A percentile compares a stretch with the other conserved stretches of the same genome.
phyloP scores from a whole-genome alignment of 2,888 invertebrate genomes.

The Macropis europaea region DNA sequence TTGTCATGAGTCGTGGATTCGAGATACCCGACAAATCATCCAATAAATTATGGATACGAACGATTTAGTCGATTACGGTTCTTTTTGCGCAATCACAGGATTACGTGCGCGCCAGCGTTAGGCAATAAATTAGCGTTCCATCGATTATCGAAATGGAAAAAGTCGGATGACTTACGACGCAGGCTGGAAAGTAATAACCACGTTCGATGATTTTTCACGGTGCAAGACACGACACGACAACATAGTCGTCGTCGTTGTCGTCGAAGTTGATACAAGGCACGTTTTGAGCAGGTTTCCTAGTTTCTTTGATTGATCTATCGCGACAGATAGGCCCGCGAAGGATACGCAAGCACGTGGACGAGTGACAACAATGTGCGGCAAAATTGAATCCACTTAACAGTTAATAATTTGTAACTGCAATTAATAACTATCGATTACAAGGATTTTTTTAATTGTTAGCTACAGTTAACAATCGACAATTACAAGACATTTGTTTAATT shows the following conservation, averaged over 20 bases:
- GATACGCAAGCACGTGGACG: slow-evolving; percentile 16
- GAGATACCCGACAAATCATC: not conserved
- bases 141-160: slow-evolving; percentile 8
- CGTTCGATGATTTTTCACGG: slow-evolving; percentile 6
- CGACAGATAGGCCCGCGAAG: slow-evolving; percentile 6
- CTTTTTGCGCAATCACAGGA: slow-evolving; percentile 18
- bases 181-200: slow-evolving; percentile 10
- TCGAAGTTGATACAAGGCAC: not conserved
- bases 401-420: no score
- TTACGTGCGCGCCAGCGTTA: slow-evolving; percentile 12
- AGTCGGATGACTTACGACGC: not conserved
- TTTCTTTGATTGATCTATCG: slow-evolving; percentile 32
- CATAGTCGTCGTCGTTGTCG: no score
- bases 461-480: no score
- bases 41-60: slow-evolving; percentile 5
- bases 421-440: no score
- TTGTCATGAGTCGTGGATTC: no score
- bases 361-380: no score
- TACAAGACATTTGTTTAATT: no score
- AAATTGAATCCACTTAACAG: no score
- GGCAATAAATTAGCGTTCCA: slow-evolving; percentile 24
- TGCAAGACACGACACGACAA: not conserved
- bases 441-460: no score
- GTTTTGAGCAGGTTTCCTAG: slow-evolving; percentile 14
- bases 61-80: slow-evolving; percentile 20